Evolutionary conservation across 2,888 invertebrate species (phyloP), one percentile per base, ranked within the genome.

Genomic region (Limnephilus lunatus): DNA sequence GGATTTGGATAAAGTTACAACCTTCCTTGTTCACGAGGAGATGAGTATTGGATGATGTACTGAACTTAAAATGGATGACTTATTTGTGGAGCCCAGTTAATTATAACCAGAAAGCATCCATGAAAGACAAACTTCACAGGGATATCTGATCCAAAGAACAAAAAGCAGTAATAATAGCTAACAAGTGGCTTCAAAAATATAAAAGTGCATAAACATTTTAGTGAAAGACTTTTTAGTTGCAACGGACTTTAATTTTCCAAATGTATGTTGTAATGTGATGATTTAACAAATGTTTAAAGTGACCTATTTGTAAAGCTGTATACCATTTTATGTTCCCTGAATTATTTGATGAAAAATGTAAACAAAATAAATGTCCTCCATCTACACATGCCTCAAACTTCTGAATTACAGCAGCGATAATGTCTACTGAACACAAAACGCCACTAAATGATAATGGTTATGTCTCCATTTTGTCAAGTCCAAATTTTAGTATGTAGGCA

Each of bases 141-240:
- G 68, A 68, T n/a, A 68, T 68, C 68, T 25, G 9, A 68, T 68
- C 68, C 68, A 68, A 68, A 32, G 35, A 32, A 35, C 83, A 83
- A 19, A 35, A 35, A 35, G 83, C 12, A 35, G 35, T 83, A 25
- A 39, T 39, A 35, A 83, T 19, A 83, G 83, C 35, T 25, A 35
- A 35, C 31, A 83, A 83, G 83, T 83, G 83, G 39, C 68, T 68
- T 68, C 19, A 68, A 68, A 9, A 83, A 25, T 83, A 19, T 39
- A 32, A 83, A 83, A 83, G 83, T 83, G 83, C 32, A 83, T 35
- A 83, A 35, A 35, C 32, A 83, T 83, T 83, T n/a, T 39, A 83
- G 83, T 83, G 83, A 83, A 83, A 83, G 32, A 83, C 83, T 35
- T 83, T 83, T 83, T 25, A 83, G 83, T 83, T 83, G 15, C 83